Evolutionary conservation across 2,797 vertebrate genomes (phyloP).

Genomic region (Caiman crocodilus): DNA sequence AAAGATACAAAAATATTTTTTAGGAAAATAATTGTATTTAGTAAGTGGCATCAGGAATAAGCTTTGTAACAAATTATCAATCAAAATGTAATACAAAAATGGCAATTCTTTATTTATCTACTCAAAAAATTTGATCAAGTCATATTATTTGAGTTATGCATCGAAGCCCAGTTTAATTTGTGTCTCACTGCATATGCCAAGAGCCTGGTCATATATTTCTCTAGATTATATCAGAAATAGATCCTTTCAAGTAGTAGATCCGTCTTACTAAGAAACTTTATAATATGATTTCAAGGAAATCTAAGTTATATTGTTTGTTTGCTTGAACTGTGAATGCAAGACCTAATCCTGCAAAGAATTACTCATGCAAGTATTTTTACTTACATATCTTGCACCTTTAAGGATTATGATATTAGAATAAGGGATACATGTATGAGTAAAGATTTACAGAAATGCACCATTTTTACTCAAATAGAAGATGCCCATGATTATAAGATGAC

Average conservation of each 20-base stretch:
- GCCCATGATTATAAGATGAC: no score
- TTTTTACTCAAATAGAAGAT: no score
- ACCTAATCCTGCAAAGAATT: not conserved
- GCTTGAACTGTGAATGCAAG: not conserved
- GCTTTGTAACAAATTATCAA: not conserved
- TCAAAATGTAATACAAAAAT: not conserved
- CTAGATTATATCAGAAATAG: conserved; percentile 28
- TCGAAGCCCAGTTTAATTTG: conserved; percentile 30
- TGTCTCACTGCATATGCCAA: conserved; percentile 4
- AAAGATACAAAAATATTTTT: not conserved
- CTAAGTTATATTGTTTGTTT: not conserved
- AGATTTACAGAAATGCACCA: not conserved
- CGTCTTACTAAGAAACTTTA: not conserved
- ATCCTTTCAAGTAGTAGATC: conserved; percentile 18
- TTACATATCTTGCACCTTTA: not conserved
- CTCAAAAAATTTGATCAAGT: not conserved
- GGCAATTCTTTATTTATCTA: not conserved
- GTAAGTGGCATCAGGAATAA: not conserved
- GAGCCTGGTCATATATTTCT: not conserved
- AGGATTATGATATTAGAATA: not conserved
- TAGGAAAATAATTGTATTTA: not conserved
- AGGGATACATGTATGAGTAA: not conserved
- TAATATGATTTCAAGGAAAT: not conserved
- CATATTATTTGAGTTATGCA: conserved; percentile 35
- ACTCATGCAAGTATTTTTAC: not conserved